phyloP scores from a whole-genome alignment of 1,140 invertebrate species.

The Thereuonema tuberculata region DNA sequence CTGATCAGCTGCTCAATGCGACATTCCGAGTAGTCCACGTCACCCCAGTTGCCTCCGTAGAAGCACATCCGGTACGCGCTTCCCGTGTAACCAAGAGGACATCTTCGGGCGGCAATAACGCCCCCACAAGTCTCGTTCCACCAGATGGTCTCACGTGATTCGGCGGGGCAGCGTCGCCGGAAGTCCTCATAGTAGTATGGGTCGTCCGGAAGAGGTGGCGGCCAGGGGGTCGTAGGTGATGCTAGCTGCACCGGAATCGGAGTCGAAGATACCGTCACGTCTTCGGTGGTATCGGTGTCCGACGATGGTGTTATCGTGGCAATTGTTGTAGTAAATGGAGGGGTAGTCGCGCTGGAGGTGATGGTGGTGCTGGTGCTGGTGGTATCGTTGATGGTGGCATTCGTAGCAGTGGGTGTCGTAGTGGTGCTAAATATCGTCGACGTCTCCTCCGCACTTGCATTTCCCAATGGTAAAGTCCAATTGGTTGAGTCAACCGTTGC shows the following conservation, averaged over 20 bases:
- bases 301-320: neutral
- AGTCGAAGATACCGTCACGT: neutral
- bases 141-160: neutral
- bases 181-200: constrained; percentile 4
- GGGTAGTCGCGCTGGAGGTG: no score
- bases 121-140: constrained; percentile 8
- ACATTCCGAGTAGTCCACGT: constrained; percentile 6
- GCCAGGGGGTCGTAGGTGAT: neutral
- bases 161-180: constrained; percentile 3
- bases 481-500: no score
- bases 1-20: constrained; percentile 4
- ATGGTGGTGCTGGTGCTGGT: no score
- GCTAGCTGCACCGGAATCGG: neutral
- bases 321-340: neutral
- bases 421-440: no score
- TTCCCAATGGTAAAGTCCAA: no score
- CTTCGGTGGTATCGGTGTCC: neutral
- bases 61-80: constrained; percentile 10
- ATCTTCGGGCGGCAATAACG: constrained; percentile 7
- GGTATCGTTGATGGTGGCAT: no score
- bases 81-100: constrained; percentile 4
- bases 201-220: neutral
- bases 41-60: constrained; percentile 7
- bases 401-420: no score
- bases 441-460: no score